These are phyloP conservation scores for Orchesellides sinensis DNA, from an alignment of 2,888 invertebrate genomes.

Conservation along the genomic window DNA sequence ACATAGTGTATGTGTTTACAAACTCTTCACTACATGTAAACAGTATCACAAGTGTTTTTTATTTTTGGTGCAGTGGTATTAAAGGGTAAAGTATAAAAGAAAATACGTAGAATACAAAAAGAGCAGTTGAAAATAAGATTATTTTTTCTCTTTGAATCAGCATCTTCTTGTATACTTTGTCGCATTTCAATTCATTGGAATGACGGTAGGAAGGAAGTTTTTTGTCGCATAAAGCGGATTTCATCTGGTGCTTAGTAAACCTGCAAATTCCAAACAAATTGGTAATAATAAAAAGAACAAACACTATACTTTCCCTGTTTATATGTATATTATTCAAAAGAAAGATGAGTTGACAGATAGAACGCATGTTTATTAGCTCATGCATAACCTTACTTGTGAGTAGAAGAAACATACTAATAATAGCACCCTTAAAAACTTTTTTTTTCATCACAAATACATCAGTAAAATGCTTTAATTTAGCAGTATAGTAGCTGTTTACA, in stretches of 20 bases:
- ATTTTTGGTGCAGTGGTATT: background rate
- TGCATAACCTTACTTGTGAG: background rate
- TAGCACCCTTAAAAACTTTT: too few species aligned
- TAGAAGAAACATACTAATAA: too few species aligned
- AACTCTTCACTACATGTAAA: background rate
- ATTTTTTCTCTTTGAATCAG: slow-evolving; percentile 1
- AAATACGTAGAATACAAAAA: too few species aligned
- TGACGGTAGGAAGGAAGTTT: background rate
- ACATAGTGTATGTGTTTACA: background rate
- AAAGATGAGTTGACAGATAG: background rate
- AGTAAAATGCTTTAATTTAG: too few species aligned
- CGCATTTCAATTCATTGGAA: slow-evolving; percentile 13
- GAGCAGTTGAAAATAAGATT: background rate
- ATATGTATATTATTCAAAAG: too few species aligned
- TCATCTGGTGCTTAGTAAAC: too few species aligned
- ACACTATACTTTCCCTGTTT: too few species aligned
- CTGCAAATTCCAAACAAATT: background rate
- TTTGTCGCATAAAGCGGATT: slow-evolving; percentile 13
- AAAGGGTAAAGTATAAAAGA: background rate
- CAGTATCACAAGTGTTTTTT: too few species aligned
- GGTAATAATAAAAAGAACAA: background rate
- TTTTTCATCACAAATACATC: too few species aligned
- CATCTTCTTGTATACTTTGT: background rate
- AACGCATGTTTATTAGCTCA: background rate
- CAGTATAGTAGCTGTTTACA: too few species aligned